phyloP scores from a whole-genome alignment of 1,140 invertebrate species.

The Lordiphosa mommai region DNA sequence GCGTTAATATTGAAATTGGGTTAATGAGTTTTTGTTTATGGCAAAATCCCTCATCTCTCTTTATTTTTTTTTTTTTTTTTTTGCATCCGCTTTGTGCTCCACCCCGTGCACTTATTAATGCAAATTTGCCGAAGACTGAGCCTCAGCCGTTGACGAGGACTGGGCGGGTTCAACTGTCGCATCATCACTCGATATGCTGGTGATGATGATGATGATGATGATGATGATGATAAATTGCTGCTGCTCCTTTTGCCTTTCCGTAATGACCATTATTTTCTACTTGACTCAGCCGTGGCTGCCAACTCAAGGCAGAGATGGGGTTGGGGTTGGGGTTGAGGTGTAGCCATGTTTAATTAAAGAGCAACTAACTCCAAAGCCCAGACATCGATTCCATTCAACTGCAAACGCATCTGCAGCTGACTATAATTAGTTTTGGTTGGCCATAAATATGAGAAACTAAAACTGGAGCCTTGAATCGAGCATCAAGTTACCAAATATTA shows the following conservation, averaged over 20 bases:
- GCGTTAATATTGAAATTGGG: slow-evolving; percentile 71
- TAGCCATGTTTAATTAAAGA: too few species aligned
- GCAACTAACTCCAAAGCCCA: too few species aligned
- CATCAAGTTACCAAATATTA: too few species aligned
- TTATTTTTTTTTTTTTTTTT: slow-evolving; percentile 16
- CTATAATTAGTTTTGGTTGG: too few species aligned
- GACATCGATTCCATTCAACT: too few species aligned
- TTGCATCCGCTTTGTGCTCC: slow-evolving; percentile 19
- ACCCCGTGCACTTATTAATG: slow-evolving; percentile 38
- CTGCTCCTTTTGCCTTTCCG: slow-evolving; percentile 21
- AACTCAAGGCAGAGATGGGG: too few species aligned
- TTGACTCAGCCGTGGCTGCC: too few species aligned
- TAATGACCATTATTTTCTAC: slow-evolving; percentile 44
- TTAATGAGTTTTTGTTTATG: slow-evolving; percentile 76
- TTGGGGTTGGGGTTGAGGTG: too few species aligned
- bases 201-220: slow-evolving; percentile 7
- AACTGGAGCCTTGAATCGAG: too few species aligned
- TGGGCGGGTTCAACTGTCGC: slow-evolving; percentile 15
- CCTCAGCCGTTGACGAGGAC: not conserved
- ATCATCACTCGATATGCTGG: slow-evolving; percentile 12
- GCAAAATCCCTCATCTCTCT: slow-evolving; percentile 12
- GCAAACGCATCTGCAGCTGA: too few species aligned
- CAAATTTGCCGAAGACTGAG: slow-evolving; percentile 41
- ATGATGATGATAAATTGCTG: not conserved
- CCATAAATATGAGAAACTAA: too few species aligned